phyloP scores from a whole-genome alignment of 2,797 vertebrate species.

The Numenius phaeopus region DNA sequence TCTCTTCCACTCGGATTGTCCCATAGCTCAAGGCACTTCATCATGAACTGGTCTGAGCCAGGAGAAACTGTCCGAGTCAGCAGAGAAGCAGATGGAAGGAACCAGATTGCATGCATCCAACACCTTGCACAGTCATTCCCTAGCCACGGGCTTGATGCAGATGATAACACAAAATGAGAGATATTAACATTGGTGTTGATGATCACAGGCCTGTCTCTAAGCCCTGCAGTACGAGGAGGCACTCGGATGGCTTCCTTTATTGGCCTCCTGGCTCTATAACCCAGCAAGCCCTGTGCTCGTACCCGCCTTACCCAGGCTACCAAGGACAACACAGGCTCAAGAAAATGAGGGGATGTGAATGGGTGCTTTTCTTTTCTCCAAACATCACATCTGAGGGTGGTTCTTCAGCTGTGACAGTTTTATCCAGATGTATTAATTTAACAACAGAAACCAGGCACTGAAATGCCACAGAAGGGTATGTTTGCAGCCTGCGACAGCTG shows the following conservation, averaged over 20 bases:
- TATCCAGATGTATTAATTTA: not conserved
- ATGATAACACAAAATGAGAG: not conserved
- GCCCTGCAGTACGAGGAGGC: not conserved
- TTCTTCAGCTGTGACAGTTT: not conserved
- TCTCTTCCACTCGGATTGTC: not conserved
- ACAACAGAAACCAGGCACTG: not conserved
- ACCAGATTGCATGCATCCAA: not conserved
- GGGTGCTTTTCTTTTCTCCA: not conserved
- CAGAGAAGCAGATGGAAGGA: conserved; percentile 23
- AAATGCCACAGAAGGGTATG: not conserved
- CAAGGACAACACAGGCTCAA: not conserved
- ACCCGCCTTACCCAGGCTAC: too few species aligned
- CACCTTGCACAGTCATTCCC: not conserved
- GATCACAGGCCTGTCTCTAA: not conserved
- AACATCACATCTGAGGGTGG: not conserved
- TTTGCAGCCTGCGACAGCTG: not conserved
- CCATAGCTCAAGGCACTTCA: not conserved
- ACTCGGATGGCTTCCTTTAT: not conserved
- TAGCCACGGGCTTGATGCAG: not conserved
- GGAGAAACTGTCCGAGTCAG: not conserved
- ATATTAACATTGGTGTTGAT: not conserved
- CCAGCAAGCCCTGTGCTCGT: not conserved
- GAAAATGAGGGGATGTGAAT: not conserved
- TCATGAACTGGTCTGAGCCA: not conserved
- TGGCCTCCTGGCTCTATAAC: not conserved